A percentile compares a stretch with the other conserved stretches of the same genome.
Evolutionary conservation across 2,888 invertebrate species (phyloP).

Genomic region (Oligia latruncula): DNA sequence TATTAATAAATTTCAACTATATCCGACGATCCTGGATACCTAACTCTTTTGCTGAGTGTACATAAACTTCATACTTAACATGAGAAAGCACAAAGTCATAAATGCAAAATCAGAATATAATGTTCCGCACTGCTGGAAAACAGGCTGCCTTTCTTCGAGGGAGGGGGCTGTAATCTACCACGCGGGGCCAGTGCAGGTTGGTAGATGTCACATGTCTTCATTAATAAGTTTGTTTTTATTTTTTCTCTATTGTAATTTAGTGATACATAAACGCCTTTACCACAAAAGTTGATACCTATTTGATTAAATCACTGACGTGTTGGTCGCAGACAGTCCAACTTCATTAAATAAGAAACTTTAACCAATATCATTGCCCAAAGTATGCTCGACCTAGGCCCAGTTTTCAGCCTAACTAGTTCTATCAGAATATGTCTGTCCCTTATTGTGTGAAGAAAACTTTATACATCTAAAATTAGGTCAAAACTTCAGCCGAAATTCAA

Average conservation of each 20-base stretch:
- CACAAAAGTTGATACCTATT: not conserved
- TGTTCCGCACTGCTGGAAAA: no score
- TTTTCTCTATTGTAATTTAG: not conserved
- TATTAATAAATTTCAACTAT: no score
- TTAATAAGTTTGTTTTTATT: not conserved
- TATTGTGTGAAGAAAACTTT: slow-evolving; percentile 39
- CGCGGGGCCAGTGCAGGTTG: no score
- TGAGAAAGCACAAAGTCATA: no score
- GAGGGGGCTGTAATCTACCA: no score
- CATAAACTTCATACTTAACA: not conserved
- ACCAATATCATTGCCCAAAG: slow-evolving; percentile 23
- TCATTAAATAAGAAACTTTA: slow-evolving; percentile 36
- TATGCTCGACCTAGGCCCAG: slow-evolving; percentile 25
- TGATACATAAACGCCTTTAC: not conserved
- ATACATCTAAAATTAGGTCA: slow-evolving; percentile 40
- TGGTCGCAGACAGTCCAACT: slow-evolving; percentile 6
- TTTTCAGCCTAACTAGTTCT: slow-evolving; percentile 37
- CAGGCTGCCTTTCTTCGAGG: no score
- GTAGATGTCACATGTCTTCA: no score
- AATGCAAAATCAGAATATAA: no score
- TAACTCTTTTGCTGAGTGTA: no score
- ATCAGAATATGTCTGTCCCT: slow-evolving; percentile 51
- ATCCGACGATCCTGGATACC: no score
- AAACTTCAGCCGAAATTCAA: slow-evolving; percentile 9
- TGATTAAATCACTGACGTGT: slow-evolving; percentile 5